These are phyloP conservation scores for Listrodromus nycthemerus DNA, from an alignment of 2,888 invertebrate species.

Conservation along the genomic window DNA sequence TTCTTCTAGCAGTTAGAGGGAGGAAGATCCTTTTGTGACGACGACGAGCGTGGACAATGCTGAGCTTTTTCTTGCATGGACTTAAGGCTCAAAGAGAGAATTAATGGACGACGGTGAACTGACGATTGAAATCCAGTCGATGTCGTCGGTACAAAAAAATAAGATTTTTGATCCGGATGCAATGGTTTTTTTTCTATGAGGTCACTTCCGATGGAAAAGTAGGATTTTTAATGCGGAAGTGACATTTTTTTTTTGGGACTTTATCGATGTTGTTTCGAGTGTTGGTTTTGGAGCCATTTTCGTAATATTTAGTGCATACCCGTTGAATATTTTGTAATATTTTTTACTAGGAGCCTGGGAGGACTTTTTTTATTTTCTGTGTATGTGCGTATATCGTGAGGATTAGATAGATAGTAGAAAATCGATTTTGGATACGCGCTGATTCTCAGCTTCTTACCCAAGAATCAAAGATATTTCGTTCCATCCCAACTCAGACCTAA, in stretches of 20 bases:
- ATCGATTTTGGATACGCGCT: slow-evolving; percentile 4
- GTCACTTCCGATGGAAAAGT: no score
- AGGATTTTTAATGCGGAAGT: no score
- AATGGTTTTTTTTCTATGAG: no score
- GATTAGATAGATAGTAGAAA: slow-evolving; percentile 7
- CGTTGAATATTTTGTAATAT: background rate
- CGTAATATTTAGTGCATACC: no score
- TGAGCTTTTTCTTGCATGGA: slow-evolving; percentile 25
- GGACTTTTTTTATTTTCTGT: background rate
- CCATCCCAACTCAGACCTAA: slow-evolving; percentile 51
- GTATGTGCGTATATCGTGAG: background rate
- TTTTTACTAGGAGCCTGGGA: background rate
- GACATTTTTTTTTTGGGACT: no score
- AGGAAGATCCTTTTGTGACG: slow-evolving; percentile 23
- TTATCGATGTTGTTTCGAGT: no score
- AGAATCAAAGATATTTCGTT: slow-evolving; percentile 27
- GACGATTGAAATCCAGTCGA: slow-evolving; percentile 26
- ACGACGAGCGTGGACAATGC: background rate
- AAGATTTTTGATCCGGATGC: background rate
- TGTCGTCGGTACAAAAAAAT: background rate
- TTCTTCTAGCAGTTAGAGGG: background rate
- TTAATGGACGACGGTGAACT: slow-evolving; percentile 51
- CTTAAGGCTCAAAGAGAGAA: slow-evolving; percentile 38
- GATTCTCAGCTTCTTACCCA: background rate
- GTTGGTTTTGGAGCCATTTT: no score